Evolutionary conservation across 2,888 invertebrate species (phyloP), one percentile per base, ranked within the genome.

Genomic region (Cremastobaeus sp.): DNA sequence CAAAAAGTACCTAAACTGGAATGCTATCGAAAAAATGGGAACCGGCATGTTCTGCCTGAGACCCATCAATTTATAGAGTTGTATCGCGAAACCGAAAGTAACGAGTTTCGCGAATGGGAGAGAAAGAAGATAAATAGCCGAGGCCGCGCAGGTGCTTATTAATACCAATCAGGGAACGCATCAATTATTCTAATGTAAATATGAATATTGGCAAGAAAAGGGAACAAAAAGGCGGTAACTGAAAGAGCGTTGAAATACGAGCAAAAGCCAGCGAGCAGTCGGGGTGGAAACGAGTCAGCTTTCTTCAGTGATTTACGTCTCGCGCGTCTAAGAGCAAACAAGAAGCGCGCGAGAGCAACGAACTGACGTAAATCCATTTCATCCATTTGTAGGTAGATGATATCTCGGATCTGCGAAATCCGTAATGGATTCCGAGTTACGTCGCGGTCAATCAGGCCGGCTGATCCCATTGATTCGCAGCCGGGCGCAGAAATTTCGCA

Each of bases 321-420:
- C 12, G 32, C 17, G 21, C 25, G 21, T 34, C 14, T 34, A 45
- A 45, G 47, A 41, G 35, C 45, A 9, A 3, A 17, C 34, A 37
- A 34, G n/a, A n/a, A 12, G 14, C 12, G 12, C n/a, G 59, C 21
- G 32, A 15, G 18, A 25, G 30, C 34, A 32, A 6, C 52, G 43
- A 41, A 28, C 50, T 35, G 64, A 54, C 64, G 35, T 64, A 64
- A 50, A 64, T 64, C 64, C 52, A 35, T 50, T 62, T 39, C n/a
- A n/a, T n/a, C n/a, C n/a, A n/a, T n/a, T n/a, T n/a, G 47, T 12
- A 39, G 57, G 34, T 14, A 59, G 55, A 55, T 55, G 41, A 41
- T 45, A 45, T 43, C 43, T 30, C 14, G 43, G 39, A 9, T 21
- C 18, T 48, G 48, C 30, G 60, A 18, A 50, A 45, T 39, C 62